Evolutionary conservation across 2,113 vertebrate species (phyloP).

Genomic region (Geococcyx californianus): DNA sequence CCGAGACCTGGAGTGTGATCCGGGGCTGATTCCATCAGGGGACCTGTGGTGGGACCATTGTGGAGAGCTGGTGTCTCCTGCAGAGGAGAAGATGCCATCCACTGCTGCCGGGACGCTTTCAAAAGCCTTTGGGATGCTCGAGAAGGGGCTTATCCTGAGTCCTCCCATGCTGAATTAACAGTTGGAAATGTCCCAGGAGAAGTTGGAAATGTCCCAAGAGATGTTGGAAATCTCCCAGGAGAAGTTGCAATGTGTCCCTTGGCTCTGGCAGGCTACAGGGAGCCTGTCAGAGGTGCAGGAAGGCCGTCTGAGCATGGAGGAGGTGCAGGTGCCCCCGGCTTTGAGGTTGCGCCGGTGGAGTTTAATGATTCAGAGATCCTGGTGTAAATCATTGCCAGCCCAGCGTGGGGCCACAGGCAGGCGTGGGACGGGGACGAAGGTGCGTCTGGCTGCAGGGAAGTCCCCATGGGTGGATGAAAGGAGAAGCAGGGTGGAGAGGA

Average conservation of each 20-base stretch:
- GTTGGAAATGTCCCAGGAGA: neutral
- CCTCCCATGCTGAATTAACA: accelerated
- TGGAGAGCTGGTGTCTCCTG: neutral
- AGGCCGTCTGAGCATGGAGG: accelerated
- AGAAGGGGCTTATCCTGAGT: neutral
- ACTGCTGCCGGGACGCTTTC: too few relatives aligned
- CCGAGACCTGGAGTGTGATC: accelerated
- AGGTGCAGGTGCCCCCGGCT: neutral
- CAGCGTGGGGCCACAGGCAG: accelerated
- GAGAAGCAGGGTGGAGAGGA: neutral
- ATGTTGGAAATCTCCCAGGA: neutral
- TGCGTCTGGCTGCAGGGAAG: neutral
- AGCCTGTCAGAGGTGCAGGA: neutral
- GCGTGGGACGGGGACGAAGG: neutral
- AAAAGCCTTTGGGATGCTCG: neutral
- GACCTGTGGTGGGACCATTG: accelerated
- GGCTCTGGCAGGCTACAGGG: neutral
- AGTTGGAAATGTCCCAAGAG: neutral
- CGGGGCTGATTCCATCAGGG: accelerated
- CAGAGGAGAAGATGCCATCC: neutral
- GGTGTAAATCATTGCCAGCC: slow-evolving; percentile 43
- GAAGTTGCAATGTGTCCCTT: neutral
- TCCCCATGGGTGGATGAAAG: too few relatives aligned
- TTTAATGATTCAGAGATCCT: neutral
- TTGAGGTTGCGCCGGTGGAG: accelerated